Evolutionary conservation across 2,888 invertebrate species (phyloP), one percentile per base, ranked within the genome.

Genomic region (Drosophila subquinaria): DNA sequence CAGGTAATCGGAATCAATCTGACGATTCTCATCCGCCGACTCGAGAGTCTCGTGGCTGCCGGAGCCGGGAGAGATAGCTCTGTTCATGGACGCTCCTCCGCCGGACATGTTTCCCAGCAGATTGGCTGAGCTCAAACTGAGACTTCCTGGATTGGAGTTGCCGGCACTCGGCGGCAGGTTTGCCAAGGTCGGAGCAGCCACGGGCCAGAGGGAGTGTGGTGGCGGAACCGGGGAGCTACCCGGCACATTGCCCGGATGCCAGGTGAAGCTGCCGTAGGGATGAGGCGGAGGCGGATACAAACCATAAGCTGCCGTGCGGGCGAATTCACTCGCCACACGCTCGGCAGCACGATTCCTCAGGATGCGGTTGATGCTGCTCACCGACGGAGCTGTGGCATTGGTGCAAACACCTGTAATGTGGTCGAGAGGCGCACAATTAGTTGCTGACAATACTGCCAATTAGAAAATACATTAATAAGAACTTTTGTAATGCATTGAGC

Each of bases 341-440:
- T 99, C 99, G 0, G 99, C 98, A 0, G 98, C 98, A 9, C 99
- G 95, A 92, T 99, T 99, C 78, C 99, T 94, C 60, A 99, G 94
- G 90, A 99, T 99, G 86, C 99, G 95, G 93, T 98, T 99, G 92
- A 99, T 99, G 81, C 98, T 98, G 89, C 98, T 98, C 4, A 99
- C 98, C 65, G 98, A 98, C 0, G 99, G 99, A 0, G 99, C 98
- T 27, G 98, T 98, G 55, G 97, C 97, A 90, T 97, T 97, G 45
- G 97, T 97, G 93, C 99, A 99, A 15, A 99, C 98, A 83, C 97
- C 98, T 98, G 95, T 69, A 80, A 69, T 53, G 5, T 48, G 57
- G 40, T 33, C 27, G 33, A 30, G 15, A 15, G 60, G 57, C 23
- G 64, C 55, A 56, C 72, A 77, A 67, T 72, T 73, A 69, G 71